phyloP scores from a whole-genome alignment of 2,888 invertebrate species.

The Mythimna albipuncta region DNA sequence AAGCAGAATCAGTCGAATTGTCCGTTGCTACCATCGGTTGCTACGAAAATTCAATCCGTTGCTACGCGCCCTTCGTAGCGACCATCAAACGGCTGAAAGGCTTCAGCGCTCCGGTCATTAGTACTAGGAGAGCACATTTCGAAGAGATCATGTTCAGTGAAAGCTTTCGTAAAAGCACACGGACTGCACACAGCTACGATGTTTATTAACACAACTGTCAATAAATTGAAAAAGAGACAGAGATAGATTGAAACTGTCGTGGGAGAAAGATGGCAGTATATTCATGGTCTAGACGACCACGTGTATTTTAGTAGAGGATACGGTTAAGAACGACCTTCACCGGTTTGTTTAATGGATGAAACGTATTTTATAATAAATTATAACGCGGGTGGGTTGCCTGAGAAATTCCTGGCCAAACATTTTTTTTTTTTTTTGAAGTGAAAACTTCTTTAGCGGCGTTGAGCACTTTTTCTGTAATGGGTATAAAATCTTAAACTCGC shows the following conservation, averaged over 20 bases:
- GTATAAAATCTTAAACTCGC: too few relatives aligned
- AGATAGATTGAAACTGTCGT: neutral
- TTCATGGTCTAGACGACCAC: neutral
- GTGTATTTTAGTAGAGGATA: too few relatives aligned
- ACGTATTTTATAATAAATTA: too few relatives aligned
- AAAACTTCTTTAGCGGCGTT: too few relatives aligned
- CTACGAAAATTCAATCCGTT: too few relatives aligned
- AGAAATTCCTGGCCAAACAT: too few relatives aligned
- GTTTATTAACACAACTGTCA: neutral
- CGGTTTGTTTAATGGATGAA: too few relatives aligned
- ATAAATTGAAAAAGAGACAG: neutral
- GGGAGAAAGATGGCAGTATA: neutral
- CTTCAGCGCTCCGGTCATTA: neutral
- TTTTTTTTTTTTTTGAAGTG: too few relatives aligned
- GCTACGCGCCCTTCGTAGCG: neutral
- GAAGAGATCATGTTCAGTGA: slow-evolving; percentile 1
- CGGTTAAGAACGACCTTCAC: too few relatives aligned
- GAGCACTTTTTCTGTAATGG: too few relatives aligned
- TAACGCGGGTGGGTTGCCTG: too few relatives aligned
- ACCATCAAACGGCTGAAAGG: neutral
- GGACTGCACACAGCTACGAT: neutral
- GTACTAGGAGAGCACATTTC: neutral
- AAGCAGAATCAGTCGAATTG: neutral
- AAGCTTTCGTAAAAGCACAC: slow-evolving; percentile 4
- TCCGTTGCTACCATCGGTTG: neutral